phyloP scores from a whole-genome alignment of 1,140 invertebrate species.

The Pogonomyrmex californicus region DNA sequence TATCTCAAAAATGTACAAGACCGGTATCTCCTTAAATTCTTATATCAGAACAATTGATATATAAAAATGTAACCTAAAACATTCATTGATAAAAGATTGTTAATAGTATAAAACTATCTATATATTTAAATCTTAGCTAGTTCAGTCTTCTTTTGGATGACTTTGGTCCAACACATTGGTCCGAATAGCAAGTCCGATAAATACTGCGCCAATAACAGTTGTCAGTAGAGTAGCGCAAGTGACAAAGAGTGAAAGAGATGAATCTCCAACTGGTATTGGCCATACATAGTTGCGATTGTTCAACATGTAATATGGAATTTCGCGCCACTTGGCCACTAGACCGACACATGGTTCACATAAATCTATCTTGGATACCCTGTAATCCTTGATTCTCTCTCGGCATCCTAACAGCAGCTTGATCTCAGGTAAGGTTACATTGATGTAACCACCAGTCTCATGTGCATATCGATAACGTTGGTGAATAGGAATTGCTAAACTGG shows the following conservation, averaged over 20 bases:
- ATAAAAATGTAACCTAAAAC: neutral
- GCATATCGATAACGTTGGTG: constrained; percentile 84
- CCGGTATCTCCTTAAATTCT: neutral
- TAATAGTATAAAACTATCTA: neutral
- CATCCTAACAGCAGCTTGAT: constrained; percentile 82
- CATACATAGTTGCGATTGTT: constrained; percentile 73
- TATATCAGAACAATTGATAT: neutral
- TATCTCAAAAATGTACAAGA: neutral
- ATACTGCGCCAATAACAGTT: constrained; percentile 71
- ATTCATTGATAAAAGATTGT: neutral
- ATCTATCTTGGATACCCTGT: constrained; percentile 78
- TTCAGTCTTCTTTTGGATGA: constrained; percentile 61
- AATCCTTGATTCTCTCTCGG: constrained; percentile 76
- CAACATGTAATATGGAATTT: constrained; percentile 80
- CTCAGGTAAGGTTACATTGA: constrained; percentile 75
- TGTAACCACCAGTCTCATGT: constrained; percentile 69
- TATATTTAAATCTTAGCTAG: constrained; percentile 10
- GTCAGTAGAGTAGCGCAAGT: constrained; percentile 73
- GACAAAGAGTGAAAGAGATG: constrained; percentile 57
- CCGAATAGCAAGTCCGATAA: constrained; percentile 69
- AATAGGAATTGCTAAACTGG: constrained; percentile 76
- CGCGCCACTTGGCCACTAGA: constrained; percentile 79
- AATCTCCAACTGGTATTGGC: constrained; percentile 81
- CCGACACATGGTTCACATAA: constrained; percentile 79
- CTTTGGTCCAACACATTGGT: constrained; percentile 12